These are phyloP conservation scores for Eupithecia subfuscata DNA, from an alignment of 2,888 invertebrate species.

Conservation along the genomic window DNA sequence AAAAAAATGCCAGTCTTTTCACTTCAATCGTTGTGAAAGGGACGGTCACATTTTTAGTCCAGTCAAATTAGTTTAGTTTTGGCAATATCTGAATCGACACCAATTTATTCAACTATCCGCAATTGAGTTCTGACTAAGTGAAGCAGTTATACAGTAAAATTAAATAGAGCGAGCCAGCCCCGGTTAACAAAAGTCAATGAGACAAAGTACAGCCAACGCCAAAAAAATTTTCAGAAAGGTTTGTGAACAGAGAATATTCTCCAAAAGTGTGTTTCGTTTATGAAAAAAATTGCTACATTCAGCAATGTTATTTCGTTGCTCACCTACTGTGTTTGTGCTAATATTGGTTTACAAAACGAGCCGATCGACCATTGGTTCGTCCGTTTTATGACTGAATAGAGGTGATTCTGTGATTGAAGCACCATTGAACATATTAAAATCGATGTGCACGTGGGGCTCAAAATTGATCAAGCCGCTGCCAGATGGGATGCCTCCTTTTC, in stretches of 20 bases:
- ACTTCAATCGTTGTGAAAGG: no score
- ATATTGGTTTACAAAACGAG: constrained; percentile 1
- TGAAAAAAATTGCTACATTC: neutral
- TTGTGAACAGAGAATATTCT: no score
- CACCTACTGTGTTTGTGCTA: neutral
- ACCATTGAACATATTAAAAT: no score
- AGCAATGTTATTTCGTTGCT: neutral
- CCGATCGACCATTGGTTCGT: neutral
- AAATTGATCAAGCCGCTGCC: no score
- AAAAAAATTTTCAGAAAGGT: no score
- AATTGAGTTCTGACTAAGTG: neutral
- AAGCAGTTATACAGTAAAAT: neutral
- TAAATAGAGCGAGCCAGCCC: neutral
- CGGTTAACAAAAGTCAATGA: neutral
- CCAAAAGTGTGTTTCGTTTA: neutral
- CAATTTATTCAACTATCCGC: neutral
- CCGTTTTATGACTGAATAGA: neutral
- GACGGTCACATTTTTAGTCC: no score
- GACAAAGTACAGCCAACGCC: neutral
- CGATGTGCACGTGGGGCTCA: no score
- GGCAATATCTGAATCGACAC: no score
- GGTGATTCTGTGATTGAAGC: no score
- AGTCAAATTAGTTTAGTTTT: no score
- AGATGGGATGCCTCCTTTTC: no score
- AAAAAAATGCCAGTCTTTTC: no score